phyloP scores from a whole-genome alignment of 2,113 vertebrate species.

The Pongo abelii region DNA sequence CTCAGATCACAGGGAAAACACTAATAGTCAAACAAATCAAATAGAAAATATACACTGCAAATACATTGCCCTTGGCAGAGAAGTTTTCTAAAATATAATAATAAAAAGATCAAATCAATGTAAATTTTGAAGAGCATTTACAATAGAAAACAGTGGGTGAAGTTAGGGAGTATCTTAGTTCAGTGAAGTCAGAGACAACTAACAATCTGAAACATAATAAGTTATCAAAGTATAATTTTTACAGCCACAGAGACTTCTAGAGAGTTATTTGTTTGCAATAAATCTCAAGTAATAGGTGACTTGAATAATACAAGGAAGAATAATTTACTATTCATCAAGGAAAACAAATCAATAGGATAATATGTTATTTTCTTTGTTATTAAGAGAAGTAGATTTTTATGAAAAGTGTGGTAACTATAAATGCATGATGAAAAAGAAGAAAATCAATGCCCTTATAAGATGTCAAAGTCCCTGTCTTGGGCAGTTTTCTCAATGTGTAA shows the following conservation, averaged over 20 bases:
- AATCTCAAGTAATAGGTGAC: constrained; percentile 29
- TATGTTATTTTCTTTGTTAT: constrained; percentile 30
- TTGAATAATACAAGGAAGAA: constrained; percentile 47
- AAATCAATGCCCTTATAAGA: background rate
- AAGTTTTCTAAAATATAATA: background rate
- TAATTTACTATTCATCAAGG: constrained; percentile 27
- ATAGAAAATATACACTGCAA: background rate
- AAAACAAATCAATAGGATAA: constrained; percentile 49
- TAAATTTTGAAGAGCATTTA: constrained; percentile 25
- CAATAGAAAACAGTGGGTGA: background rate
- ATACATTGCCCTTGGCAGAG: background rate
- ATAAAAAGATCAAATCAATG: background rate
- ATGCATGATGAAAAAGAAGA: background rate
- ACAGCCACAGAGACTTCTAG: background rate
- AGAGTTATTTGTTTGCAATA: constrained; percentile 17
- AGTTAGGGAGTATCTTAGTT: background rate
- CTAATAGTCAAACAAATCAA: background rate
- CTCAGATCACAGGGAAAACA: background rate
- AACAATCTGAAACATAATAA: background rate
- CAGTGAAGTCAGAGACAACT: constrained; percentile 5
- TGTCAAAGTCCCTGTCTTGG: background rate
- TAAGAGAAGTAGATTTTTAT: background rate
- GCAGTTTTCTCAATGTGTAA: background rate
- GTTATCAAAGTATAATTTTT: constrained; percentile 35
- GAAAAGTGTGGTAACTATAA: background rate